Percentiles rank a stretch among this genome's conserved stretches.
Conservation (phyloP, 2,888 invertebrate species). For the Aporophyla lueneburgensis region DNA sequence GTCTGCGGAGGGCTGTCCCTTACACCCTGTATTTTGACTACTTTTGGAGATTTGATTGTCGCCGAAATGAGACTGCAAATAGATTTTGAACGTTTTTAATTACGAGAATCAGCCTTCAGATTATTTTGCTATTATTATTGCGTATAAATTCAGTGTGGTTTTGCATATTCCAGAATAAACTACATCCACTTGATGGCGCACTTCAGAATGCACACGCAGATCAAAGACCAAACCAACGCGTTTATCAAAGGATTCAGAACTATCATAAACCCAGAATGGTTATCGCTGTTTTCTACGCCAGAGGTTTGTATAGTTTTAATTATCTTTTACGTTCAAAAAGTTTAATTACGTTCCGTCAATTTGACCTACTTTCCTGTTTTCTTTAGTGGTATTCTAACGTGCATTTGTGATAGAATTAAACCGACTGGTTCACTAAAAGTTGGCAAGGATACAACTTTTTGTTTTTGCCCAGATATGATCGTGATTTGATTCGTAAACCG, state of each 20-base stretch:
- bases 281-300: conserved; percentile 98
- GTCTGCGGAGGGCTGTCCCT: too few relatives aligned
- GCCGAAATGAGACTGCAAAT: too few relatives aligned
- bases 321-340: too few relatives aligned
- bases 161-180: conserved; percentile 94
- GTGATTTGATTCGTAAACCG: not conserved
- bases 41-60: too few relatives aligned
- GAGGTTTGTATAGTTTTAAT: conserved; percentile 91
- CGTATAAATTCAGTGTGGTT: not conserved
- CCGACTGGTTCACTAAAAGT: not conserved
- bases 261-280: conserved; percentile 98
- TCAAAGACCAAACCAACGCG: conserved; percentile 98
- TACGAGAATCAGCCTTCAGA: too few relatives aligned
- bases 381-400: not conserved
- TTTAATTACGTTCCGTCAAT: not conserved
- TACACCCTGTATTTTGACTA: too few relatives aligned
- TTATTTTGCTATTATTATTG: too few relatives aligned
- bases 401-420: not conserved
- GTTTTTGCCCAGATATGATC: not conserved
- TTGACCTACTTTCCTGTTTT: too few relatives aligned
- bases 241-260: conserved; percentile 99
- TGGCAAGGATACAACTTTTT: not conserved
- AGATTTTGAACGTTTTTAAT: too few relatives aligned
- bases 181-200: conserved; percentile 99
- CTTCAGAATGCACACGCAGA: conserved; percentile 99